Conservation (phyloP, 2,888 invertebrate genomes). For the Oligia fasciuncula region DNA sequence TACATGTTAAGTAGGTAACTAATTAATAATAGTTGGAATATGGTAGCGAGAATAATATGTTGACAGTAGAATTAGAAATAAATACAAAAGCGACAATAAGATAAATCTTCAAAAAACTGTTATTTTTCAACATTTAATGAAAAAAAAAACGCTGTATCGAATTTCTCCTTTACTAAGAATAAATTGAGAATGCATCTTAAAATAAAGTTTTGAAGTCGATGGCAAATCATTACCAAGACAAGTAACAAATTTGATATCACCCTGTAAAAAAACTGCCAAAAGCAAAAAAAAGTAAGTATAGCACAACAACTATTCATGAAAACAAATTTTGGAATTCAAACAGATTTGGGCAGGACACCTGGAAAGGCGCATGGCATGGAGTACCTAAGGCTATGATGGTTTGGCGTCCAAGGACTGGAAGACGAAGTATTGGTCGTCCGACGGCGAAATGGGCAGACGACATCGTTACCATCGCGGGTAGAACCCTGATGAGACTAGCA, state of each 20-base stretch:
- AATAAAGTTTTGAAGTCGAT: background rate
- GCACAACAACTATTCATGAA: background rate
- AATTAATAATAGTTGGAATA: constrained; percentile 10
- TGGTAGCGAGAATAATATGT: constrained; percentile 36
- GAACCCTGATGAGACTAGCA: background rate
- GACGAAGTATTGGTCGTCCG: background rate
- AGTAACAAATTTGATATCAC: background rate
- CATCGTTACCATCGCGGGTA: background rate
- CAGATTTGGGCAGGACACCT: background rate
- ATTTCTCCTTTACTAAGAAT: constrained; percentile 10
- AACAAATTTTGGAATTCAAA: background rate
- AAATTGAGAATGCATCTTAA: constrained; percentile 2
- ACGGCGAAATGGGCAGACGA: background rate
- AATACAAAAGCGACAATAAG: background rate
- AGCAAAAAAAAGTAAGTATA: background rate
- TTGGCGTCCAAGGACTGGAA: background rate
- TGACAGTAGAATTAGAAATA: constrained; percentile 28
- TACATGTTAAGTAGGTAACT: background rate
- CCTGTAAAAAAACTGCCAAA: background rate
- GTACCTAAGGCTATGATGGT: background rate
- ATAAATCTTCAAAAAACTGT: constrained; percentile 26
- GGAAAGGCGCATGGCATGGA: background rate
- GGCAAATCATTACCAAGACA: background rate
- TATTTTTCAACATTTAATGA: constrained; percentile 13
- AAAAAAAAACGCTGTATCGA: constrained; percentile 1